Base-by-base conservation (phyloP, 2,888 invertebrate genomes). In the Xylocampa areola region DNA sequence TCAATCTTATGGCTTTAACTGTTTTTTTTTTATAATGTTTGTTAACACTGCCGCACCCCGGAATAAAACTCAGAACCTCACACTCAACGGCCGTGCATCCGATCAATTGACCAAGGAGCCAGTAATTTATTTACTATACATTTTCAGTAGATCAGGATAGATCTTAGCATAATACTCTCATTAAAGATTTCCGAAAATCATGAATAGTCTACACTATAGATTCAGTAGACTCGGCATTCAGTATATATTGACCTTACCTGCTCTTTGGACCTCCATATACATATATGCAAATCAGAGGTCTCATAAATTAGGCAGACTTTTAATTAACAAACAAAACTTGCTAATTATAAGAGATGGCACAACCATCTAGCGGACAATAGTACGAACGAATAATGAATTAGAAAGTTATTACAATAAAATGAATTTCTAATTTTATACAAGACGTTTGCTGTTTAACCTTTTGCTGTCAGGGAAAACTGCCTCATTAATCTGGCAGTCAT, bases 361-460 rank as follows among this genome's bases (percentile, higher is more conserved):
- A 6, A 50, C 45, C 60, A 51, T 64, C 51, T 66, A 23, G 27
- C 19, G 30, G 21, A 4, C 11, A 33, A 19, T 2, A 5, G 17
- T 0, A 11, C 10, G 13, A 40, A 21, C 25, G 30, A 40, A n/a
- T n/a, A n/a, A 10, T 48, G 6, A 33, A 17, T 29, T 7, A 10
- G 40, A 6, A 33, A 40, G 17, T 6, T 0, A 4, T 8, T 21
- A 5, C 1, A 25, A 30, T 21, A 32, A 13, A 0, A 32, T 33
- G 3, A 39, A 25, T n/a, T 30, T 36, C 1, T 10, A 3, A 37
- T 37, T 11, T 4, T 19, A 36, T 23, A 8, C 10, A 21, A n/a
- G n/a, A 6, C 4, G 0, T 17, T 21, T 39, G 13, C 4, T 3
- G 10, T 10, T 1, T 7, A 17, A 35, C 1, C 17, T 39, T n/a